Evolutionary conservation across 2,888 invertebrate species (phyloP), one percentile per base, ranked within the genome.

Genomic region (Heterodera filipjevi): DNA sequence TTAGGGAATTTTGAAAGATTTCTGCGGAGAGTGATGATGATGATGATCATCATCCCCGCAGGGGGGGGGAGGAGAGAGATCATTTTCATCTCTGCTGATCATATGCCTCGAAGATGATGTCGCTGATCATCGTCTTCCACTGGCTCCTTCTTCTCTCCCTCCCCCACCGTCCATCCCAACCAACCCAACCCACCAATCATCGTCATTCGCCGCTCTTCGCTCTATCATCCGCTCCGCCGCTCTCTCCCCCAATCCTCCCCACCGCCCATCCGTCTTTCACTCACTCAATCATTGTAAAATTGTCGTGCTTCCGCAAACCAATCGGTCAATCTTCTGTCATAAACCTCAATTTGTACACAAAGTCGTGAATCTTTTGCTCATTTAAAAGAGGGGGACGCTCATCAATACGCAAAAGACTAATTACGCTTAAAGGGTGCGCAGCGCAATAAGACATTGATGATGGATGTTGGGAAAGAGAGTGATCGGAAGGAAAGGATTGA

Each of bases 281-380:
- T 35, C 68, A 75, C 75, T 75, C 75, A 75, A 75, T 75, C 75
- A 75, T 75, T 53, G 75, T 75, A 75, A 74, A 74, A 66, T 74
- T 75, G 53, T 39, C 74, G 35, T 73, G 16, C 32, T 22, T 27
- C 27, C 59, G 39, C 12, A 6, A 27, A 59, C 59, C 59, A 27
- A 59, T 71, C 49, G 44, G 30, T 71, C 71, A 49, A 30, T 39
- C 39, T 39, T 71, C 32, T 27, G 46, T 71, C 32, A 32, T 35
- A 27, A 71, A 71, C 19, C 32, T 59, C 59, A 59, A 27, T 59
- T 59, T n/a, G 27, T 59, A 10, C 59, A 59, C 27, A n/a, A 59
- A 59, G n/a, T 27, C 14, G 8, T 49, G 16, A 39, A 39, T 39
- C 16, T 49, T 19, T 14, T 27, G 27, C 59, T 27, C 27, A 59